A percentile compares a stretch with the other conserved stretches of the same genome.
Conservation (phyloP, 2,888 invertebrate genomes). For the Furcula furcula region DNA sequence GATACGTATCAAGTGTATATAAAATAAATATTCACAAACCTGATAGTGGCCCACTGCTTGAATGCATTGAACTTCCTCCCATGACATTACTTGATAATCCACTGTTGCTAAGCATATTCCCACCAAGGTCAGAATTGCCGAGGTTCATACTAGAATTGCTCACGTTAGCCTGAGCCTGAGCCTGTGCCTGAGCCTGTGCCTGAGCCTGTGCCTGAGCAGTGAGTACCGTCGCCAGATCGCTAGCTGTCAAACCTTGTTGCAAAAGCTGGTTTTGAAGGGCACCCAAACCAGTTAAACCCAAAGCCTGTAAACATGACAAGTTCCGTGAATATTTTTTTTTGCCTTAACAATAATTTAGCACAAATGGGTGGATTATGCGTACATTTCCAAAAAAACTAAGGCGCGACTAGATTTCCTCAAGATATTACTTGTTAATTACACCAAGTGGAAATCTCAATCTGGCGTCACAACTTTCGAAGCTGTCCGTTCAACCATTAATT, state of each 20-base stretch:
- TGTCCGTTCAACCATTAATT: too few species aligned
- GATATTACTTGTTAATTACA: too few species aligned
- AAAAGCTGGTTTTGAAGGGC: constrained; percentile 74
- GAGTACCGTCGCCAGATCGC: constrained; percentile 64
- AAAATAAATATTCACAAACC: too few species aligned
- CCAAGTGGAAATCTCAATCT: too few species aligned
- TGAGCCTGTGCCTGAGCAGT: constrained; percentile 51
- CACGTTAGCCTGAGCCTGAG: constrained; percentile 41
- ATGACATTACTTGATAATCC: constrained; percentile 45
- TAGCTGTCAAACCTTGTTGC: constrained; percentile 74
- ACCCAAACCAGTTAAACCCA: constrained; percentile 69
- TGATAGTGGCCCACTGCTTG: constrained; percentile 66
- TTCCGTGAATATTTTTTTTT: background rate
- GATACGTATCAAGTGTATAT: too few species aligned
- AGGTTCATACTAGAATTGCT: constrained; percentile 52
- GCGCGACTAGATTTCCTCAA: too few species aligned
- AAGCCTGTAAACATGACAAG: constrained; percentile 51
- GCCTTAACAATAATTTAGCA: too few species aligned
- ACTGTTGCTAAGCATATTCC: constrained; percentile 42
- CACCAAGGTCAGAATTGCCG: constrained; percentile 43
- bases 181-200: too few species aligned
- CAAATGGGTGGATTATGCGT: too few species aligned
- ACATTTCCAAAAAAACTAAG: too few species aligned
- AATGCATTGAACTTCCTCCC: constrained; percentile 49
- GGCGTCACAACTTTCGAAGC: too few species aligned